Evolutionary conservation across 2,113 vertebrate genomes (phyloP).

Genomic region (Psittacus erithacus): DNA sequence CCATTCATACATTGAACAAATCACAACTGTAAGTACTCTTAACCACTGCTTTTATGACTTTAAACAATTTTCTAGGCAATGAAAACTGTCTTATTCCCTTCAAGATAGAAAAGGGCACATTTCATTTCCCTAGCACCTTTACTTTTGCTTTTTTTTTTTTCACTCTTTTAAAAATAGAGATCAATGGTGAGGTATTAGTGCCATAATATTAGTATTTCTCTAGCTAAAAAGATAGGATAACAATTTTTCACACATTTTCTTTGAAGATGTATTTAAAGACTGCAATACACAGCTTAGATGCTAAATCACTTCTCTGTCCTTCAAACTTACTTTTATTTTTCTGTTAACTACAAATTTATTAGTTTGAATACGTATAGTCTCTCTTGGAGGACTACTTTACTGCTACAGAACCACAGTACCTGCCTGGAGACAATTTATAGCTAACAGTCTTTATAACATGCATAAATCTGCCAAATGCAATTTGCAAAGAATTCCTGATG

Average conservation of each 20-base stretch:
- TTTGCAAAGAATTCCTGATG: slow-evolving; percentile 67
- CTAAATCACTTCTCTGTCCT: not conserved
- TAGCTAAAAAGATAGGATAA: not conserved
- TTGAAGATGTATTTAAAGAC: not conserved
- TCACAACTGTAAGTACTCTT: not conserved
- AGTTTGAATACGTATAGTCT: slow-evolving; percentile 91
- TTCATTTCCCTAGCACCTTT: not conserved
- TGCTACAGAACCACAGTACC: slow-evolving; percentile 95
- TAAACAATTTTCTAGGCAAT: not conserved
- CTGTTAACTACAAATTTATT: not conserved
- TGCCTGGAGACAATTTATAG: slow-evolving; percentile 94
- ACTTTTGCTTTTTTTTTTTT: not conserved
- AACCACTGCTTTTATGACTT: not conserved
- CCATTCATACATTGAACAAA: not conserved
- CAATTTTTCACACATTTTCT: not conserved
- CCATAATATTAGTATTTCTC: not conserved
- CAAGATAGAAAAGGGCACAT: not conserved
- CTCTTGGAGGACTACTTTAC: slow-evolving; percentile 98
- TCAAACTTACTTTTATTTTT: not conserved
- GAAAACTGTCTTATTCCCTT: not conserved
- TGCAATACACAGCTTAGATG: not conserved
- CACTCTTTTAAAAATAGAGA: not conserved
- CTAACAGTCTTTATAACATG: slow-evolving; percentile 64
- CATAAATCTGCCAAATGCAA: slow-evolving; percentile 78
- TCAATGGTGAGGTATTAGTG: not conserved